Evolutionary conservation across 2,113 vertebrate genomes (phyloP).

Genomic region (Panurus biarmicus): DNA sequence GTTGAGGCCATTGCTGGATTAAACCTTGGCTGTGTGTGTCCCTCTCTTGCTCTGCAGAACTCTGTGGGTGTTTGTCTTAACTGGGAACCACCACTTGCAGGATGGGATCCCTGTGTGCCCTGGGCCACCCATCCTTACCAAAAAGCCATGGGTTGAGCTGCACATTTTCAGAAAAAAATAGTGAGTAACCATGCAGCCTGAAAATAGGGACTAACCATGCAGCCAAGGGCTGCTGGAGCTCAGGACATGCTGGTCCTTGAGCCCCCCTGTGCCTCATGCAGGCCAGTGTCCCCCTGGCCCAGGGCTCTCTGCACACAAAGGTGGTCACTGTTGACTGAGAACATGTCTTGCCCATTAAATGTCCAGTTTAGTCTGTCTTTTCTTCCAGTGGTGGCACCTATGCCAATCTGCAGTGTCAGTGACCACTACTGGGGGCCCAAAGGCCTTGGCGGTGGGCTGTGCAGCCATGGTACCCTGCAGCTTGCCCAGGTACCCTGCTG

Average conservation of each 20-base stretch:
- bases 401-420: background rate
- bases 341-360: background rate
- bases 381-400: background rate
- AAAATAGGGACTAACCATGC: background rate
- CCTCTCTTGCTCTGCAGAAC: background rate
- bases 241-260: accelerated
- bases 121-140: accelerated
- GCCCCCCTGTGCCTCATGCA: background rate
- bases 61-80: background rate
- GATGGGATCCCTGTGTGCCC: accelerated
- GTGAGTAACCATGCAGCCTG: background rate
- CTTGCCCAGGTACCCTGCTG: background rate
- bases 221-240: background rate
- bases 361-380: accelerated
- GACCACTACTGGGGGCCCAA: accelerated
- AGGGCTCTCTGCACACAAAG: accelerated
- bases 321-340: background rate
- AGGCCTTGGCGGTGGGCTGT: background rate
- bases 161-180: background rate
- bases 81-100: background rate
- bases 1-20: background rate
- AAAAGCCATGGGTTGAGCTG: background rate
- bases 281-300: background rate
- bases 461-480: background rate
- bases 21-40: background rate